Evolutionary conservation across 2,888 invertebrate species (phyloP), one percentile per base, ranked within the genome.

Genomic region (Calameuta idolon): DNA sequence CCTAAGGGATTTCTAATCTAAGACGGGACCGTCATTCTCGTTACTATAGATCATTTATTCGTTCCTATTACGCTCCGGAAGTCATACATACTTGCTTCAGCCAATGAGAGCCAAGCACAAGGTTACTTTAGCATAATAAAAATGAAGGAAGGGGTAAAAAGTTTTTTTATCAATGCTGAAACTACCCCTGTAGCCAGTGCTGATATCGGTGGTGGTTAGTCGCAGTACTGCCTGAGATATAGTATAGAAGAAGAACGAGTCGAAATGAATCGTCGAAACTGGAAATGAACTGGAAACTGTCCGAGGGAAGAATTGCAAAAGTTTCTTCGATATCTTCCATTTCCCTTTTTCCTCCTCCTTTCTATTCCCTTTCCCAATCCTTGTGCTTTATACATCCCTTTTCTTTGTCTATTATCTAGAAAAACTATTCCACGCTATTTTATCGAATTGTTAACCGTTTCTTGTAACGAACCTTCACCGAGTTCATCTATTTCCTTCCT

Each of bases 221-320:
- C 55, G 55, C 23, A 55, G 15, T 55, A 55, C 23, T 55, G 55
- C 55, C 23, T 55, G 9, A 55, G 55, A 55, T 55, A 55, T 23
- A 55, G 55, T 23, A 55, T 23, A 55, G 23, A 23, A 55, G 23
- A 15, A 23, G 9, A 31, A 71, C 3, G 12, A 71, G 71, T 71
- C 71, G 71, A 31, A 31, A 34, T 34, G 33, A 34, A 71, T 71
- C 71, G 71, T 34, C 33, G 71, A 34, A 71, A 71, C 12, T 71
- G 71, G 71, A 71, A 71, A 71, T 34, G 71, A 71, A 71, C 71
- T 34, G 71, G 34, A 71, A 71, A 71, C 71, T 71, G 71, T 71
- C 71, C 33, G 34, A 30, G 23, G 55, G 55, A 55, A 55, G 55
- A 55, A 55, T 55, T 55, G 55, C 55, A 55, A 55, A 55, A 55